Percentiles rank a stretch among this genome's conserved stretches.
Conservation (phyloP, 2,888 invertebrate species). For the Drosophila anomelani region DNA sequence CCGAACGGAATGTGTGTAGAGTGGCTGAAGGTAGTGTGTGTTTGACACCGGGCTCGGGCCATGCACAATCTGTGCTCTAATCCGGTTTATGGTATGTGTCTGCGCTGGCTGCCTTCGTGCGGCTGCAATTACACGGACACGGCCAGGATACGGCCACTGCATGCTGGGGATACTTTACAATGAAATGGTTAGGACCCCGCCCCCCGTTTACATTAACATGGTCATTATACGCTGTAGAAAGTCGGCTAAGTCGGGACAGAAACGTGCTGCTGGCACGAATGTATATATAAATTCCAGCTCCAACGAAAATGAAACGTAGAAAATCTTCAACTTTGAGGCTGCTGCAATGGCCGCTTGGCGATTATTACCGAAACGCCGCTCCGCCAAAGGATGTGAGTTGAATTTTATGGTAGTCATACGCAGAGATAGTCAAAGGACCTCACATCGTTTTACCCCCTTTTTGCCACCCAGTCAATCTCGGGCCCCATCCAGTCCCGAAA, state of each 20-base stretch:
- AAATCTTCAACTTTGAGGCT: constrained; percentile 47
- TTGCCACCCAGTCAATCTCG: constrained; percentile 2
- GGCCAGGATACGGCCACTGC: constrained; percentile 8
- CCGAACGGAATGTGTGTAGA: background rate
- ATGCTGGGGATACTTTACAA: constrained; percentile 37
- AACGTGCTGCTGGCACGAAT: constrained; percentile 27
- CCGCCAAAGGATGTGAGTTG: constrained; percentile 62
- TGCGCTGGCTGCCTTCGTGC: background rate
- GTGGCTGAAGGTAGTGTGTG: constrained; percentile 1
- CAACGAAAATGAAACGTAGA: constrained; percentile 24
- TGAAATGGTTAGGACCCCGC: constrained; percentile 28
- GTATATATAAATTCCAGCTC: constrained; percentile 21
- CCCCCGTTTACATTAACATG: constrained; percentile 64
- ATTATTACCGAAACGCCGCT: constrained; percentile 60
- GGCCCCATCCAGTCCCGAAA: background rate
- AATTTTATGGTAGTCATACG: constrained; percentile 76
- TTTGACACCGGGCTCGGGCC: constrained; percentile 29
- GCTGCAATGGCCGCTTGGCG: constrained; percentile 68
- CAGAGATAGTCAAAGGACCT: constrained; percentile 60
- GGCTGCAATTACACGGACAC: constrained; percentile 40
- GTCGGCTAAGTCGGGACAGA: background rate
- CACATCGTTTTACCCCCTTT: background rate
- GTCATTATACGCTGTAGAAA: constrained; percentile 59
- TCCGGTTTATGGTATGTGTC: constrained; percentile 62
- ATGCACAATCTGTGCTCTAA: constrained; percentile 52